Evolutionary conservation across 1,140 invertebrate species (phyloP), one percentile per base, ranked within the genome.

Genomic region (Yoshiicerus persimilis): DNA sequence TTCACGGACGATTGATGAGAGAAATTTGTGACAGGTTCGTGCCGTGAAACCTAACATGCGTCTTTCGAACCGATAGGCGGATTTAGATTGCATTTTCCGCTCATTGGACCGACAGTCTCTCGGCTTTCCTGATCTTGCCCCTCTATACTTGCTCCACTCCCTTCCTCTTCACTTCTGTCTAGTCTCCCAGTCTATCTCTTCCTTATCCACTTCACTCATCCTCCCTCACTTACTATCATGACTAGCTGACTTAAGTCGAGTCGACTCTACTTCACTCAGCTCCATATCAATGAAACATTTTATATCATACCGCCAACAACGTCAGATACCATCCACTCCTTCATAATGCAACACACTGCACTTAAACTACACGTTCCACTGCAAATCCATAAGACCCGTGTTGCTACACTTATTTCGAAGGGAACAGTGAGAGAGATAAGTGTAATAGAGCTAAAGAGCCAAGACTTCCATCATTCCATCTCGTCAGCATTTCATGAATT

Each of bases 1-100:
- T 88, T 88, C 85, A 88, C 88, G 87, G 87, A 86, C 84, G 88
- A 88, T 88, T 88, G 88, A 88, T 88, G 88, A 86, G 84, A 86
- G 83, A 39, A 86, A 47, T 84, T 86, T 86, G 87, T 88, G 87
- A 88, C 87, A 88, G 87, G 87, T 88, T 88, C 88, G 88, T 88
- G 88, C 87, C 77, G 84, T 80, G 84, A 77, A 86, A 86, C 41
- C 62, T 66, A 88, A 88, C 87, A 88, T 88, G 84, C 83, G 87
- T 77, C 87, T 88, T 88, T 88, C 36, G 77, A 83, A 30, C 47
- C 39, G 30, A 39, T 80, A 80, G 75, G 75, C 75, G 80, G 87
- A 84, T 87, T 87, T 87, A 86, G 87, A 88, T 88, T 88, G 56
- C 84, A 88, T 88, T 87, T 87, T 87, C 87, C 87, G 83, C 87